These are phyloP conservation scores for Drosophila subsilvestris DNA, from an alignment of 2,888 invertebrate genomes.

Conservation along the genomic window DNA sequence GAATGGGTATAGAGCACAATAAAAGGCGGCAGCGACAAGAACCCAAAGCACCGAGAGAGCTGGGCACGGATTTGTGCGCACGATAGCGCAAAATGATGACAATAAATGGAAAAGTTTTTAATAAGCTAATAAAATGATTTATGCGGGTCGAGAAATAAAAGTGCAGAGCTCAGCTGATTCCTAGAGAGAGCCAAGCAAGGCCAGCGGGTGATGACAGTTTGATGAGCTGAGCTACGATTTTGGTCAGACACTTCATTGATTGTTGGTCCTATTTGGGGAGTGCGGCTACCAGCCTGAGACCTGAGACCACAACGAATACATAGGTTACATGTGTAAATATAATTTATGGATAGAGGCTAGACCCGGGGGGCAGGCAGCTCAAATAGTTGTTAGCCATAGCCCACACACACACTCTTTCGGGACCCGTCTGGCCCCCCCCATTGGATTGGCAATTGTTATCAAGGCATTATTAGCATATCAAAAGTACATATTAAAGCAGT, in stretches of 20 bases:
- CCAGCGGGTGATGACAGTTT: conserved; percentile 55
- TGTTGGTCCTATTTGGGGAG: not conserved
- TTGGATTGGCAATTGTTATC: conserved; percentile 68
- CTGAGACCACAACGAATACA: no score
- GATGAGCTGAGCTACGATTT: conserved; percentile 27
- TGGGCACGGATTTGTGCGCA: conserved; percentile 77
- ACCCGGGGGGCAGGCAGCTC: conserved; percentile 35
- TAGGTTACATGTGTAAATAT: conserved; percentile 22
- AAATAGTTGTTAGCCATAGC: conserved; percentile 38
- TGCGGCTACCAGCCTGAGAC: not conserved
- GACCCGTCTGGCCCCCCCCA: no score
- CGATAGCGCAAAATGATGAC: conserved; percentile 81
- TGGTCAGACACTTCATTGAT: conserved; percentile 29
- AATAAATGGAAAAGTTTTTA: conserved; percentile 83
- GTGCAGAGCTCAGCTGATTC: conserved; percentile 44
- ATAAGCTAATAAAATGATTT: conserved; percentile 82
- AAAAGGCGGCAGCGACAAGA: conserved; percentile 45
- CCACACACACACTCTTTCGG: conserved; percentile 11
- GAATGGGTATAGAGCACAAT: conserved; percentile 71
- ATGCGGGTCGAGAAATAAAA: conserved; percentile 61
- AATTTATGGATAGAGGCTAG: conserved; percentile 22
- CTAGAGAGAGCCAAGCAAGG: conserved; percentile 46
- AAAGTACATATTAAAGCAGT: conserved; percentile 36
- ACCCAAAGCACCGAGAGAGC: conserved; percentile 22
- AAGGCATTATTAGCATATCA: conserved; percentile 75